Conservation (phyloP, 2,113 vertebrate species). For the Dasyurus viverrinus region DNA sequence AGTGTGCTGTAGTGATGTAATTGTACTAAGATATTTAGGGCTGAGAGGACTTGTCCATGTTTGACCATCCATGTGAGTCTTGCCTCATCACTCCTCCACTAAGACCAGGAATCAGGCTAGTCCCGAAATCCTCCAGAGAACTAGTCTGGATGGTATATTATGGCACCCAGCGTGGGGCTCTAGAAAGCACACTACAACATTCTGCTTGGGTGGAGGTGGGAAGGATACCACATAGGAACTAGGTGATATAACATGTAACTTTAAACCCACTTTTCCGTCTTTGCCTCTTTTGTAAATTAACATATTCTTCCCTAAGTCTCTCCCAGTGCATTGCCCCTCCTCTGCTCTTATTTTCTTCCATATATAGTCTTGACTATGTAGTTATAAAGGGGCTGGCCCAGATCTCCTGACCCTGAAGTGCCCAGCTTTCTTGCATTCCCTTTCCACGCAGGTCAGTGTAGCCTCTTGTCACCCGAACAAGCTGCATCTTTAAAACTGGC, state of each 20-base stretch:
- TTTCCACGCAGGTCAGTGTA: background rate
- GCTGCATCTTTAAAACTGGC: background rate
- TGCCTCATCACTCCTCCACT: no score
- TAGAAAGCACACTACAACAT: no score
- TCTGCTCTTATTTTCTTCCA: background rate
- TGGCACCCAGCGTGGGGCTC: no score
- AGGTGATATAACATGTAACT: background rate
- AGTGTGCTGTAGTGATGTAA: no score
- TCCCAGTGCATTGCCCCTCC: background rate
- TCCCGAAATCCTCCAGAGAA: no score
- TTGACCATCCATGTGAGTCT: no score
- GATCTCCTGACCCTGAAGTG: background rate
- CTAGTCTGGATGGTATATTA: no score
- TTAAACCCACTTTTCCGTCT: no score
- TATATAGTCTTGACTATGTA: background rate
- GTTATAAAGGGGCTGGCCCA: background rate
- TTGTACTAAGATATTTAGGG: no score
- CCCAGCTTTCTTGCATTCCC: background rate
- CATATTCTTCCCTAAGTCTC: background rate
- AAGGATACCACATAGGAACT: background rate
- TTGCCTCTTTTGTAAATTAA: background rate
- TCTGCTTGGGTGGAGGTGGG: background rate
- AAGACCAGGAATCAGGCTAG: no score
- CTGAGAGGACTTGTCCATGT: no score
- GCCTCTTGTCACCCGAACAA: background rate